Evolutionary conservation across 2,113 vertebrate genomes (phyloP).

Genomic region (Ameiurus melas): DNA sequence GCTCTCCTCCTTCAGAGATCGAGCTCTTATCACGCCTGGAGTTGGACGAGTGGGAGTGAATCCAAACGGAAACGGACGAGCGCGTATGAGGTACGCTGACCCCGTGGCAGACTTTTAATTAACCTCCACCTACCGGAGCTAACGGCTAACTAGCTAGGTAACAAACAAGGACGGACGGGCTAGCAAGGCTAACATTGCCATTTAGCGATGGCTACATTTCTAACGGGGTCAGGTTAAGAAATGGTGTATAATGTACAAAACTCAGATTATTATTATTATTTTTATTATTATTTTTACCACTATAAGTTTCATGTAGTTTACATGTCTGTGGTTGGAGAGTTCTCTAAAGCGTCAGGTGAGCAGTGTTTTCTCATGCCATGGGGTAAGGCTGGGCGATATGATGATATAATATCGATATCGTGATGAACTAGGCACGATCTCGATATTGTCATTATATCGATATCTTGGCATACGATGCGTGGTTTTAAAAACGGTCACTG

Average conservation of each 20-base stretch:
- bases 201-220: not conserved
- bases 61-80: conserved; percentile 41
- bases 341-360: not conserved
- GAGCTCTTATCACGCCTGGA: conserved; percentile 64
- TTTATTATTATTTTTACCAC: not conserved
- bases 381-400: not conserved
- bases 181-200: not conserved
- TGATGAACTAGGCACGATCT: too few relatives aligned
- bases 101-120: conserved; percentile 46
- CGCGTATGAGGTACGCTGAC: conserved; percentile 53
- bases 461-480: too few relatives aligned
- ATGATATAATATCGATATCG: not conserved
- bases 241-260: not conserved
- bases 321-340: not conserved
- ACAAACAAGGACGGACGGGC: conserved; percentile 54
- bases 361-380: not conserved
- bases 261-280: too few relatives aligned
- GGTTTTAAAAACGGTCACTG: too few relatives aligned
- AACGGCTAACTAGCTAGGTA: conserved; percentile 17
- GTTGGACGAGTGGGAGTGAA: conserved; percentile 29
- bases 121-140: not conserved
- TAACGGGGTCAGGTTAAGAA: not conserved
- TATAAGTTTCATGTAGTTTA: not conserved
- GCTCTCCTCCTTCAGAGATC: conserved; percentile 64
- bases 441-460: too few relatives aligned